Evolutionary conservation across 2,888 invertebrate species (phyloP).

Genomic region (Lepidocyrtoides sp.): DNA sequence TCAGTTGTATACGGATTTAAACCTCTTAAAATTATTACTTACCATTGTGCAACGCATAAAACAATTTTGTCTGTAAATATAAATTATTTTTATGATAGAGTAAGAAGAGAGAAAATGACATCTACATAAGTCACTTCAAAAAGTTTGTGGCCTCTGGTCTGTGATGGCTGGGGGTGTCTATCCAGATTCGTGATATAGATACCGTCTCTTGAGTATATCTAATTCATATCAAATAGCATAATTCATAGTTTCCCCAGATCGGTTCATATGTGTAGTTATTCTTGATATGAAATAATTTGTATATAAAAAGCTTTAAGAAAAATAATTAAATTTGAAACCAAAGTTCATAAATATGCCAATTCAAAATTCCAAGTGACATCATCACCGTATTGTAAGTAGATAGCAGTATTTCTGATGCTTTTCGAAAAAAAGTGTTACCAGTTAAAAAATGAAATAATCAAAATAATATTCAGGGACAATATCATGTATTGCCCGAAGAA

Average conservation of each 20-base stretch:
- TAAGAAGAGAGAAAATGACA: too few relatives aligned
- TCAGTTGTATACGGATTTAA: conserved; percentile 26
- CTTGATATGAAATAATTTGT: too few relatives aligned
- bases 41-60: too few relatives aligned
- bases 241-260: background rate
- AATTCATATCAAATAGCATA: background rate
- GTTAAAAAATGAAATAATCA: background rate
- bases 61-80: too few relatives aligned
- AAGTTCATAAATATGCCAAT: conserved; percentile 23
- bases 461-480: conserved; percentile 6
- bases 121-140: too few relatives aligned
- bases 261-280: too few relatives aligned
- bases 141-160: too few relatives aligned
- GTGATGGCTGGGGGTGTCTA: conserved; percentile 55
- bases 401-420: conserved; percentile 28
- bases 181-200: conserved; percentile 40
- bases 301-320: conserved; percentile 34
- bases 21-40: background rate
- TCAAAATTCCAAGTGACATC: background rate
- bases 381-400: background rate
- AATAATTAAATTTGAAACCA: background rate
- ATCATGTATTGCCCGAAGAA: background rate
- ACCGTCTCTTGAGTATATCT: background rate
- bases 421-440: conserved; percentile 36
- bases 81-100: too few relatives aligned